Base-by-base conservation (phyloP, 2,797 vertebrate species). In the Sebastes wilsoni region DNA sequence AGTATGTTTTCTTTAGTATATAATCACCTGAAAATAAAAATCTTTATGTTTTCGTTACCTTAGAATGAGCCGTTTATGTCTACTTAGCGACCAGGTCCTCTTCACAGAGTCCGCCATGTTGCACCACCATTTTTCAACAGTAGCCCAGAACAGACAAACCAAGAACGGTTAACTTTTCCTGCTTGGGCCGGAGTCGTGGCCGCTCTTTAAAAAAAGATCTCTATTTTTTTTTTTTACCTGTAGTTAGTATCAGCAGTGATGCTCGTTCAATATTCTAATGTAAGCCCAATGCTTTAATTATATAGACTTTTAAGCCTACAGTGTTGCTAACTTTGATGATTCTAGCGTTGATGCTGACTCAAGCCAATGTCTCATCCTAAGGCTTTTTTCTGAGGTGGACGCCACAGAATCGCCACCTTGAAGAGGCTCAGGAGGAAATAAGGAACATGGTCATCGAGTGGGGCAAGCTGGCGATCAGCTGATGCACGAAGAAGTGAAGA, bases 341-440 rank as follows among this genome's bases (percentile, higher is more conserved):
- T 58, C 4, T 20, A 2, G 42, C 52, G n/a, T 60, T 34, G 22
- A 2, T 62, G 2, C 52, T 65, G 22, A 84, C 27, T 58, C 20
- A 56, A 28, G 16, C 46, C 3, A 10, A 18, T 70, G 5, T 82
- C 52, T 82, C 72, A 54, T 82, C 14, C 64, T 46, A 59, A 98
- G 97, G 96, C 1, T 94, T 97, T n/a, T 99, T 98, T 87, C 93
- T 97, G 14, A 93, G 94, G 1, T 97, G 97, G 97, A 95, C 95
- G 20, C 78, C 87, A 8, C 89, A 96, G 4, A 77, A 90, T 66
- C 93, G 93, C 62, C 88, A 95, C 71, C 93, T 96, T 77, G 95
- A 97, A 0, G 96, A 96, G 74, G 96, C 94, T 12, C 92, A 95
- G 92, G 92, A 93, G 77, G 91, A 90, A 86, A 87, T 96, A 69